Conservation (phyloP, 2,797 vertebrate species). For the Alcedo atthis region DNA sequence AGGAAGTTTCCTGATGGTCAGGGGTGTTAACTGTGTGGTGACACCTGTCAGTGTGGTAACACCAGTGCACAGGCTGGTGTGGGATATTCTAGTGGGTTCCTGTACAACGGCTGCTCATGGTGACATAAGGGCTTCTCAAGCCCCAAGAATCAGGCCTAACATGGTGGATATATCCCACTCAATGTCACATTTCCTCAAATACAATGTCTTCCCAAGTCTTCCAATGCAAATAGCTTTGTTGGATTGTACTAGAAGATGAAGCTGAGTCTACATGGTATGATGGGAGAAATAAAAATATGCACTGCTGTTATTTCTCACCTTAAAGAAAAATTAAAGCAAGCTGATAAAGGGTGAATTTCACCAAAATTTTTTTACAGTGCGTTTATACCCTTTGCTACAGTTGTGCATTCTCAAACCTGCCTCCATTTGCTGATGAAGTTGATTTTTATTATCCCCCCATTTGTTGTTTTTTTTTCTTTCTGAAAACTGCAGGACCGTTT, state of each 20-base stretch:
- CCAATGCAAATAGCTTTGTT: not conserved
- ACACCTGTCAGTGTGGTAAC: too few species aligned
- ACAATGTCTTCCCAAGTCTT: not conserved
- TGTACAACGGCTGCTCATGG: not conserved
- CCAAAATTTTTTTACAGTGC: not conserved
- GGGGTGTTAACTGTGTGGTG: not conserved
- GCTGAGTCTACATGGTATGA: not conserved
- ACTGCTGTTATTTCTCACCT: not conserved
- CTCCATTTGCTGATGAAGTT: not conserved
- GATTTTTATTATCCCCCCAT: slow-evolving; percentile 11
- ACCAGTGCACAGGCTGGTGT: not conserved
- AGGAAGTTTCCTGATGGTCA: not conserved
- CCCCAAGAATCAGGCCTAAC: accelerated
- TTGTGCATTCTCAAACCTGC: not conserved
- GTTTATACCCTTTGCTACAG: not conserved
- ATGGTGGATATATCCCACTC: not conserved
- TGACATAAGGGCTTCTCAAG: not conserved
- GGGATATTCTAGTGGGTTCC: not conserved
- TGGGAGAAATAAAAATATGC: not conserved
- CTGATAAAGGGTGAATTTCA: not conserved
- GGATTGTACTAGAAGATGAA: not conserved
- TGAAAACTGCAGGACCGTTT: not conserved
- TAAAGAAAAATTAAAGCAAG: not conserved
- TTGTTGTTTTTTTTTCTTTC: not conserved
- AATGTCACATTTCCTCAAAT: not conserved